phyloP scores from a whole-genome alignment of 2,797 vertebrate species.

The Nannoperca obscura region DNA sequence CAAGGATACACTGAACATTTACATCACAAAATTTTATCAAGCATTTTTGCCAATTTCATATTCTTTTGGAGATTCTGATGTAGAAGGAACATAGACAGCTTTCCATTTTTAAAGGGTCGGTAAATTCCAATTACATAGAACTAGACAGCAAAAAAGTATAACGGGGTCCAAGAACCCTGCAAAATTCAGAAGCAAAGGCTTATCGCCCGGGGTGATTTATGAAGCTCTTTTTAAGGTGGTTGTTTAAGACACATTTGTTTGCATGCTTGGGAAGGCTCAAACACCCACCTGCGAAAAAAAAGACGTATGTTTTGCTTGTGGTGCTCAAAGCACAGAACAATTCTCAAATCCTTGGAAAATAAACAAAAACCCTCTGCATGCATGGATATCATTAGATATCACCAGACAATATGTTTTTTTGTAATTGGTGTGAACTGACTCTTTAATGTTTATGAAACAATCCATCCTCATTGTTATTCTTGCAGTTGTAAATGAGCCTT shows the following conservation, averaged over 20 bases:
- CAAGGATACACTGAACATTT: neutral
- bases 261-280: neutral
- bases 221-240: neutral
- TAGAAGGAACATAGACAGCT: neutral
- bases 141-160: neutral
- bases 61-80: neutral
- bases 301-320: neutral
- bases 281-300: neutral
- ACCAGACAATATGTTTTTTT: neutral
- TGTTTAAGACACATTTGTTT: neutral
- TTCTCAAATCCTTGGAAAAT: neutral
- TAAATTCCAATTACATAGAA: neutral
- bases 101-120: neutral
- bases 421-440: neutral
- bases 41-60: neutral
- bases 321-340: neutral
- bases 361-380: neutral
- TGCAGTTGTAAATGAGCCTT: conserved; percentile 3
- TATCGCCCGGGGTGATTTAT: too few relatives aligned
- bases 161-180: neutral
- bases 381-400: neutral
- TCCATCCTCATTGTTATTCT: neutral
- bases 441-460: neutral
- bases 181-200: neutral
- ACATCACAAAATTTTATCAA: neutral